Base-by-base conservation (phyloP, 1,140 invertebrate species). In the Tetragnatha versicolor region DNA sequence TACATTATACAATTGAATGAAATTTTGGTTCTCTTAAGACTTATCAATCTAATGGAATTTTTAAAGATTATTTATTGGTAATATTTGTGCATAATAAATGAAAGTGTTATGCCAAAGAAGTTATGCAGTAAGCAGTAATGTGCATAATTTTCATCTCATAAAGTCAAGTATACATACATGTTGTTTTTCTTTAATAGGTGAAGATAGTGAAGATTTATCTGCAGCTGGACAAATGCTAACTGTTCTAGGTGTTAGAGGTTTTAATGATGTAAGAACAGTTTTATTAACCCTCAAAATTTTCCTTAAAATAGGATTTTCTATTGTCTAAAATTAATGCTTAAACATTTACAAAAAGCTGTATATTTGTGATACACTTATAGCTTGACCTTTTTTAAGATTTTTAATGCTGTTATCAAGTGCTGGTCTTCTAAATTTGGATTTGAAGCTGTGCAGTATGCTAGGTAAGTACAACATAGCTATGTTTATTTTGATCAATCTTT, bases 181-280 rank as follows among this genome's bases (percentile, higher is more conserved):
- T 20, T 47, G 10, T 47, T 45, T 49, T 45, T 68, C 7, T 20
- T 33, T 58, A 51, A 27, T 7, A 79, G 85, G 85, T 3, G 94
- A 95, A 87, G 93, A 95, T 85, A 90, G 90, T 14, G 89, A 90
- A 77, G 92, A 92, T 83, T 89, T 84, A 3, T 94, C 93, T 0
- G 90, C 91, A 5, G 93, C 94, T 20, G 94, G 94, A 25, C 93
- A 95, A 87, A 93, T 95, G 85, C 89, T 90, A 49, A 94, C 92
- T 0, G 89, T 91, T 79, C 85, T 95, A 1, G 92, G 92, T 7
- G 88, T 92, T 33, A 84, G 84, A 29, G 86, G 83, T n/a, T 17
- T 79, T 4, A 51, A 68, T 58, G 58, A 79, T 35, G 77, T 79
- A 65, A 31, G 37, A 20, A 60, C 2, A 47, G 6, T n/a, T 17